Base-by-base conservation (phyloP, 2,797 vertebrate species). In the Cirrhinus molitorella region DNA sequence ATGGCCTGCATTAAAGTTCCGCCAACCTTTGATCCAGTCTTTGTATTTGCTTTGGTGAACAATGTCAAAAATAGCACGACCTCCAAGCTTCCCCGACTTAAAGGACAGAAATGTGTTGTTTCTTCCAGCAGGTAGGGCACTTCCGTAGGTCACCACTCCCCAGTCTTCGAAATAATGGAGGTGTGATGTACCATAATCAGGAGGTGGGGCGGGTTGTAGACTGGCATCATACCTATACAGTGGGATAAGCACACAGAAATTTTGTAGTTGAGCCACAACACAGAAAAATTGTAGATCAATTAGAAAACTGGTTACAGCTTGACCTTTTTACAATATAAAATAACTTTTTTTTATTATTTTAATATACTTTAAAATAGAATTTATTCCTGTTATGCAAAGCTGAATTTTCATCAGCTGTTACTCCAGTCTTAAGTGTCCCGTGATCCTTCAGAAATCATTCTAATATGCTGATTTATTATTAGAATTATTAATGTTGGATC, bases 121-220 rank as follows among this genome's bases (percentile, higher is more conserved):
- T 88, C 94, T 94, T 91, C 95, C 95, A 3, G 95, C 93, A 0
- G 97, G 96, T 67, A 97, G 89, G 17, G 96, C 93, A 19, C 97
- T 96, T 88, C 98, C 98, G 0, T 97, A 99, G 0, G 98, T 99
- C 70, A 99, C 98, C 17, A 99, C 98, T 14, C 98, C 98, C 98
- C 98, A 99, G 91, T 99, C 98, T 88, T 99, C 97, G 88, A 99
- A 99, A 91, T 96, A 94, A 93, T 99, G 98, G 43, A 99, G 91
- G 0, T 90, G 92, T 5, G 98, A 93, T 67, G 91, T 94, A 4
- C 97, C 97, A 0, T 95, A 98, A 89, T 99, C 97, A 1, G 94
- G 91, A 0, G 98, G 98, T 65, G 98, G 96, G 25, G 94, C 90
- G 0, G 96, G 88, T 19, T 85, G 91, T 86, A 99, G 94, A 86